phyloP scores from a whole-genome alignment of 2,888 invertebrate species.

The Bellardia pandia region DNA sequence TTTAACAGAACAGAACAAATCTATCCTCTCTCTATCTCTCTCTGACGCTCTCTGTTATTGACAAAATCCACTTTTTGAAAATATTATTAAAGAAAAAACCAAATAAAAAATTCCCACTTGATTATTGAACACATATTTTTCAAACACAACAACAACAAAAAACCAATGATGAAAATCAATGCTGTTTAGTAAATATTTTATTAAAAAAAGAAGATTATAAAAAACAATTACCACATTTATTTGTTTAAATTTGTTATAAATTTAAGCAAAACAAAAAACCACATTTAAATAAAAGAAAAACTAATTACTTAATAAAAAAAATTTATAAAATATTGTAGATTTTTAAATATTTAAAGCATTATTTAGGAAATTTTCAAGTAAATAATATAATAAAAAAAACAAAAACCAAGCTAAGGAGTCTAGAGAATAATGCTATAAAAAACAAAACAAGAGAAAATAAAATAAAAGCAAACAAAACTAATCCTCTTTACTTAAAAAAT shows the following conservation, averaged over 20 bases:
- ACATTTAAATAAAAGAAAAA: conserved; percentile 54
- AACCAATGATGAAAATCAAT: conserved; percentile 55
- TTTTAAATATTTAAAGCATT: conserved; percentile 78
- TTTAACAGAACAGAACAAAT: conserved; percentile 36
- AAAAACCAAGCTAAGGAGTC: conserved; percentile 72
- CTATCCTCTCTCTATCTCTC: conserved; percentile 6
- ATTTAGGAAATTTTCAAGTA: conserved; percentile 74
- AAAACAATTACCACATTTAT: conserved; percentile 47
- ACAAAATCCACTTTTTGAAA: conserved; percentile 49
- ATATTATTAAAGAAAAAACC: conserved; percentile 45
- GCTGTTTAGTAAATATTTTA: conserved; percentile 70
- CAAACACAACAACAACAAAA: conserved; percentile 49
- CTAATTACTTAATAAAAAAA: conserved; percentile 67
- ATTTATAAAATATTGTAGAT: conserved; percentile 78
- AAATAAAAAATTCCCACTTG: conserved; percentile 48
- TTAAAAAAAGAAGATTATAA: conserved; percentile 44
- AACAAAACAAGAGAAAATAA: conserved; percentile 60
- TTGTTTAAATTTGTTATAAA: conserved; percentile 72
- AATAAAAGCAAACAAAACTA: conserved; percentile 75
- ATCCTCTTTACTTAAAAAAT: conserved; percentile 79
- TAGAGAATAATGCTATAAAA: conserved; percentile 76
- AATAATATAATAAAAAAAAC: conserved; percentile 68
- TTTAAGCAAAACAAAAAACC: conserved; percentile 64
- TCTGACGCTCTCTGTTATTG: conserved; percentile 50
- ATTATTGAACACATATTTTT: conserved; percentile 60